Evolutionary conservation across 1,140 invertebrate species (phyloP), one percentile per base, ranked within the genome.

Genomic region (Lerema accius): DNA sequence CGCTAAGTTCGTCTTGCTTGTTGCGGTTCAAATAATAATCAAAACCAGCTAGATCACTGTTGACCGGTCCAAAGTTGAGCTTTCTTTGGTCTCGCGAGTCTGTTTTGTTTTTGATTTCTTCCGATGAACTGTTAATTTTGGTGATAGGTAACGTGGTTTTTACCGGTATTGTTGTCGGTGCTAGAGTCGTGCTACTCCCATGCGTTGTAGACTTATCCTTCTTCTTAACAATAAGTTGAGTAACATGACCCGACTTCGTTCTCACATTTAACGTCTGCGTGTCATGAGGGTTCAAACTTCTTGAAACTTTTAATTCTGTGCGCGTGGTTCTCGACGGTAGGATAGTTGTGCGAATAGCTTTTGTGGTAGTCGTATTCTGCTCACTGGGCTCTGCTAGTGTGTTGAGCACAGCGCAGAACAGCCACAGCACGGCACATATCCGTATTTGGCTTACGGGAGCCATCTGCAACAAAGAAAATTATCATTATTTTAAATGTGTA

Each of bases 211-310:
- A 69, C 61, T 85, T 90, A 49, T 94, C 94, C 58, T 93, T 93
- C 78, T 95, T 94, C 78, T 96, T 96, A 0, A 97, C 95, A 28
- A 96, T 94, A 7, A 96, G 85, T 63, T 95, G 95, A 0, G 95
- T 95, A 0, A 95, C 76, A 42, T 94, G 94, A 6, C 96, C 96
- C 9, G 94, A 93, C 73, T 93, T 94, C 0, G 95, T 95, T 58
- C 94, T 92, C 0, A 97, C 94, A 75, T 94, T 95, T 6, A 96
- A 78, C 6, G 95, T 95, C 73, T 95, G 94, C 15, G 93, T 96
- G 40, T 95, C 93, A 3, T 94, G 93, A 1, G 95, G 95, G 83
- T 95, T 94, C 0, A 96, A 86, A 81, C 95, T 96, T 67, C 95
- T 92, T 0, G 95, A 94, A 1, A 97, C 95, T 80, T 96, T 95